phyloP scores from a whole-genome alignment of 2,888 invertebrate species.

The Heliconius sara region DNA sequence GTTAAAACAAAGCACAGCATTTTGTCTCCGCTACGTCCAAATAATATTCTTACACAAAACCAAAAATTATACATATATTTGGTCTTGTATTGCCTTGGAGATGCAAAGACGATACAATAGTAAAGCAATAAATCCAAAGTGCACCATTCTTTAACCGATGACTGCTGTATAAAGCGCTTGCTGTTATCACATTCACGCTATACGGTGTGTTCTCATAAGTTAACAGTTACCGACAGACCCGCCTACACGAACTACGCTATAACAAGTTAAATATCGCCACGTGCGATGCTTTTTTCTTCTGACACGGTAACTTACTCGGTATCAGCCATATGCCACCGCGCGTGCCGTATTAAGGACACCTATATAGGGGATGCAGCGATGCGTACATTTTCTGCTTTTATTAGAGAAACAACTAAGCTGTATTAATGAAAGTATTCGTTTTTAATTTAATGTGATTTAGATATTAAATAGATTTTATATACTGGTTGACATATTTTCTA shows the following conservation, averaged over 20 bases:
- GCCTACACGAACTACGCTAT: constrained; percentile 45
- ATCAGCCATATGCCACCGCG: constrained; percentile 78
- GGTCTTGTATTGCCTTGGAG: background rate
- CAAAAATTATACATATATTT: background rate
- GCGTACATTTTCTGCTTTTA: background rate
- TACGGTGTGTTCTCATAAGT: constrained; percentile 20
- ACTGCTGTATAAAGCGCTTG: background rate
- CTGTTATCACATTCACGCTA: background rate
- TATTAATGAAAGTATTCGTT: background rate
- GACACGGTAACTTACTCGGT: constrained; percentile 52
- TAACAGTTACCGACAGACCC: constrained; percentile 17
- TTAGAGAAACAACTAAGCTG: background rate
- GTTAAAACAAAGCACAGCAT: background rate
- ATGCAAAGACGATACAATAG: background rate
- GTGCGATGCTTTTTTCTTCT: constrained; percentile 63
- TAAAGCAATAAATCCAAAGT: background rate
- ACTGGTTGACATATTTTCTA: too few species aligned
- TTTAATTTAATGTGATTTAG: too few species aligned
- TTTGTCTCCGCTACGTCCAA: background rate
- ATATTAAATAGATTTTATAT: too few species aligned
- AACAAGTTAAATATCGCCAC: constrained; percentile 66
- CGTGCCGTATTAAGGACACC: constrained; percentile 58
- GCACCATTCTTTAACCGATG: background rate
- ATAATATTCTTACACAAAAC: background rate
- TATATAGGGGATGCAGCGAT: constrained; percentile 40